Evolutionary conservation across 2,113 vertebrate genomes (phyloP), one percentile per base, ranked within the genome.

Genomic region (Poeciliopsis occidentalis): DNA sequence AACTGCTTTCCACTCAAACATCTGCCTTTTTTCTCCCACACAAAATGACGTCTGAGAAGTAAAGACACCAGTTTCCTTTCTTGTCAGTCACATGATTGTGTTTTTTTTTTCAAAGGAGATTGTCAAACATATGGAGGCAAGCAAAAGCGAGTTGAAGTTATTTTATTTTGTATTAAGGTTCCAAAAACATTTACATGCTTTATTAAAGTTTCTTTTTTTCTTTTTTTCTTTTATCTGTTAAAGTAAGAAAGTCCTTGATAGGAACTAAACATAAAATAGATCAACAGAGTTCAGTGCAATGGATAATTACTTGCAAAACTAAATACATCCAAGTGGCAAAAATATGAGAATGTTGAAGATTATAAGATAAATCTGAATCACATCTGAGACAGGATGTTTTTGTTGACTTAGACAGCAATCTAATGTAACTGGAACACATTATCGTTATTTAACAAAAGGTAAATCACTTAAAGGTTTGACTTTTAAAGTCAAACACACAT

Each of bases 51-150:
- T 74, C 34, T 87, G 44, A 65, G 64, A 74, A 61, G 47, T 44
- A 72, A 77, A 73, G 47, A 78, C 62, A 60, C 31, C 57, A 12
- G 78, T 79, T 91, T 92, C 88, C 87, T 86, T 75, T 84, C 44
- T 60, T 61, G 71, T 1, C 0, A n/a, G 79, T 86, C 83, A 88
- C 82, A 84, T 78, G 76, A 67, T 69, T 63, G 29, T 6, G 15
- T 44, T 78, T 22, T 27, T 78, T 22, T 27, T 60, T 64, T 73
- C 27, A 71, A 34, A 60, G 19, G 17, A 26, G 65, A 0, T 1
- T 60, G 11, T 51, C 13, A 70, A 76, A 67, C 24, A 60, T 26
- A 60, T 3, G 24, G 24, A 41, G 37, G 34, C 63, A 62, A 29
- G 11, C 15, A 22, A 44, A 13, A 44, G 0, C 13, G 15, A 8